Evolutionary conservation across 2,888 invertebrate species (phyloP).

Genomic region (Lepetodrilus schrolli): DNA sequence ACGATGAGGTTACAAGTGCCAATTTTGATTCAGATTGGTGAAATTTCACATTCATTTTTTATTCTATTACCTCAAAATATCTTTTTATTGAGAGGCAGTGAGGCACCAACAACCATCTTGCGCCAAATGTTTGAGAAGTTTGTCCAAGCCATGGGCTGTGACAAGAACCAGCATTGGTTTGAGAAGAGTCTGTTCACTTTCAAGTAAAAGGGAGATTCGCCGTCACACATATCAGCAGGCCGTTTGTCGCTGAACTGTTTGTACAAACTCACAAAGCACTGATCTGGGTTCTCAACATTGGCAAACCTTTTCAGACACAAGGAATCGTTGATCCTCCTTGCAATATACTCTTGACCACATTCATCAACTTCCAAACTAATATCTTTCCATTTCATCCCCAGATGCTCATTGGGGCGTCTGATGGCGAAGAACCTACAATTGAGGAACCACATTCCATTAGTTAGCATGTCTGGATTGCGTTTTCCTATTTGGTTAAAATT

Average conservation of each 20-base stretch:
- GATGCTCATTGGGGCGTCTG: constrained; percentile 3
- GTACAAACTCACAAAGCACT: constrained; percentile 2
- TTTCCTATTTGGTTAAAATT: not conserved
- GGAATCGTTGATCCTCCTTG: not conserved
- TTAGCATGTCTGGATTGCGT: not conserved
- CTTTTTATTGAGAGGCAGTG: not conserved
- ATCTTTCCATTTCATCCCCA: constrained; percentile 12
- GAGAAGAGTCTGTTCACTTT: not conserved
- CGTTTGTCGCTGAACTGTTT: not conserved
- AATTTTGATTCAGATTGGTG: too few species aligned
- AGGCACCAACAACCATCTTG: not conserved
- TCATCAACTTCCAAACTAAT: constrained; percentile 12
- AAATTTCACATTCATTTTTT: too few species aligned
- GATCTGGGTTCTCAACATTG: not conserved
- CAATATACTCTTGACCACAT: constrained; percentile 6
- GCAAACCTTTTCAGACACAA: not conserved
- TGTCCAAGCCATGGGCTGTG: not conserved
- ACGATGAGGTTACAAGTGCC: too few species aligned
- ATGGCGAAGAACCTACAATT: not conserved
- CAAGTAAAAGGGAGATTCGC: not conserved
- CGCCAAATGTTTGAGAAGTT: not conserved
- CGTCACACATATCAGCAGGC: not conserved
- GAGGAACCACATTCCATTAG: constrained; percentile 20
- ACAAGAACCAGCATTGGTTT: not conserved
- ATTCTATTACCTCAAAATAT: too few species aligned